Evolutionary conservation across 2,888 invertebrate species (phyloP).

Genomic region (Lochmaea capreae): DNA sequence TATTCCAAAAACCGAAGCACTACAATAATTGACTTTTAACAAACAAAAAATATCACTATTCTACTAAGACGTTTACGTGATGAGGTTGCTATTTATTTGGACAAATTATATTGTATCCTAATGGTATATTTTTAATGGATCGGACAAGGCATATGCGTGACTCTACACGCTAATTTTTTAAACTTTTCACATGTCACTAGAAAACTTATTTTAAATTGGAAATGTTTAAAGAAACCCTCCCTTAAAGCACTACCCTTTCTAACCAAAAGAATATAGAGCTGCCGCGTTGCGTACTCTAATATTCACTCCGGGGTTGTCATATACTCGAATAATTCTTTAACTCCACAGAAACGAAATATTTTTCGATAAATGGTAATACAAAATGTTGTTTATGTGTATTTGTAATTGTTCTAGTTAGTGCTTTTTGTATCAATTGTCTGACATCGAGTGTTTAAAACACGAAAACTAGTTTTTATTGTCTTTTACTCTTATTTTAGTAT

Average conservation of each 20-base stretch:
- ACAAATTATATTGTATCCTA: background rate
- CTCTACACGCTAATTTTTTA: slow-evolving; percentile 32
- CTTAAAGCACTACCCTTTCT: slow-evolving; percentile 30
- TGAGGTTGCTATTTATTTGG: background rate
- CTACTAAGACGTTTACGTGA: background rate
- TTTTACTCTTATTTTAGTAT: background rate
- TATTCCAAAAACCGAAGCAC: background rate
- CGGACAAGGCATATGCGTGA: slow-evolving; percentile 38
- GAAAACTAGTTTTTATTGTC: too few relatives aligned
- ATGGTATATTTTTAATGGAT: slow-evolving; percentile 26
- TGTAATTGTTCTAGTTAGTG: too few relatives aligned
- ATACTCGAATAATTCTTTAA: background rate
- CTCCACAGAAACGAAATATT: too few relatives aligned
- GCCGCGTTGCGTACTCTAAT: slow-evolving; percentile 22
- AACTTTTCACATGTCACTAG: slow-evolving; percentile 42
- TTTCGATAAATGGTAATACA: too few relatives aligned
- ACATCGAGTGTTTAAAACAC: too few relatives aligned
- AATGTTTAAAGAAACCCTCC: slow-evolving; percentile 16
- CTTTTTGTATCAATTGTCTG: too few relatives aligned
- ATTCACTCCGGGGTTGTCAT: slow-evolving; percentile 12
- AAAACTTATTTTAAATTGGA: slow-evolving; percentile 14
- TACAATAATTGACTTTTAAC: background rate
- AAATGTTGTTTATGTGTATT: too few relatives aligned
- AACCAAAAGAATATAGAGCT: slow-evolving; percentile 23
- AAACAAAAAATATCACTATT: background rate